A percentile compares a stretch with the other conserved stretches of the same genome.
Evolutionary conservation across 2,888 invertebrate genomes (phyloP).

Genomic region (Orchesellides sinensis): DNA sequence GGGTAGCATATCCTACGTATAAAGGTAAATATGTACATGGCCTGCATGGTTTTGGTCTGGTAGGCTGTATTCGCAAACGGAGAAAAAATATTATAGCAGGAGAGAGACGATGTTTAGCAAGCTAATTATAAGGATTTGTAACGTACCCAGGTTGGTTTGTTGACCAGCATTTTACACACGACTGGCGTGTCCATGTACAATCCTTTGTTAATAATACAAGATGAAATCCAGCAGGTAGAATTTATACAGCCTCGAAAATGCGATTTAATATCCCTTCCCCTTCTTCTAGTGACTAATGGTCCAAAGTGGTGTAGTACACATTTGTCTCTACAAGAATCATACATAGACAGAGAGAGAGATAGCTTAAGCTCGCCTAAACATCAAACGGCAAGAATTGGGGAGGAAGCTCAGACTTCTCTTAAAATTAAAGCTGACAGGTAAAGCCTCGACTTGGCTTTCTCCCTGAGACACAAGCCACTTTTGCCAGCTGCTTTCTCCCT

Average conservation of each 20-base stretch:
- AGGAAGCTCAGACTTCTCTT: not conserved
- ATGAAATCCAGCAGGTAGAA: not conserved
- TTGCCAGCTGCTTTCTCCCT: not conserved
- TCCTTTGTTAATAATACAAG: not conserved
- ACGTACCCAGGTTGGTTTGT: not conserved
- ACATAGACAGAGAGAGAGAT: not conserved
- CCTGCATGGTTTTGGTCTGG: too few relatives aligned
- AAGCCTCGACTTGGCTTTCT: slow-evolving; percentile 4
- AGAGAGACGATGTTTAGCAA: not conserved
- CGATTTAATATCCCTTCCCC: too few relatives aligned
- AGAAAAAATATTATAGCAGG: not conserved
- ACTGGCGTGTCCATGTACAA: not conserved
- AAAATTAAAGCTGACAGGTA: slow-evolving; percentile 59
- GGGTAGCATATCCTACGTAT: not conserved
- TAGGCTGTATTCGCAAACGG: too few relatives aligned
- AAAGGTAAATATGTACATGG: not conserved
- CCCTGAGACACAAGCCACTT: slow-evolving; percentile 1
- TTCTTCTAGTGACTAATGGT: slow-evolving; percentile 9
- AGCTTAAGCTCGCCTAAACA: not conserved
- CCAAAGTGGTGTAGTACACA: not conserved
- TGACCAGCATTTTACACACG: not conserved
- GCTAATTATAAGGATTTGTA: slow-evolving; percentile 22
- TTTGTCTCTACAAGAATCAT: not conserved
- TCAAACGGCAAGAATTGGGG: not conserved
- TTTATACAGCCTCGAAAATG: not conserved